Evolutionary conservation across 2,113 vertebrate species (phyloP), one percentile per base, ranked within the genome.

Genomic region (Mesoclemmys tuberculata): DNA sequence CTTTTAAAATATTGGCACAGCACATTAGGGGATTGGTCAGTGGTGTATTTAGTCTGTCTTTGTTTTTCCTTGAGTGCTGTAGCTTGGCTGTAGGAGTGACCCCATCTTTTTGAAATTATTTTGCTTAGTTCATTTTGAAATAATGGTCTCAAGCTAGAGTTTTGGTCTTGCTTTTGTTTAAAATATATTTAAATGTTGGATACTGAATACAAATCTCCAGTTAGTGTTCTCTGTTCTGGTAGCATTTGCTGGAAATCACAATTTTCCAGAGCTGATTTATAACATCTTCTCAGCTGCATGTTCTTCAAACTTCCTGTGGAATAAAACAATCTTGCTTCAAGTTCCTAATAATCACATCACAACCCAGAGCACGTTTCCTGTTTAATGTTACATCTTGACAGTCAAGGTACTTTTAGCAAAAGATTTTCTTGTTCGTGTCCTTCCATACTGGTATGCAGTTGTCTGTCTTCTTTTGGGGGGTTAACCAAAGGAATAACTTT

Each of bases 371-470:
- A 55, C 0, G 0, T 80, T 10, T 18, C 19, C 81, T 1, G 8
- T 89, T 81, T 56, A 79, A 90, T 77, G 21, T n/a, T 64, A 41
- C 8, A 81, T 56, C 1, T 44, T 46, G 77, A 21, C n/a, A 16
- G 3, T 49, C 5, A 90, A 74, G 49, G 51, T 9, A 5, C 0
- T 0, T 52, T 52, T 26, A 77, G 10, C 2, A 77, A 44, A 64
- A 35, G 3, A 11, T 11, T 52, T n/a, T 46, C 22, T 49, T 44
- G 5, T 44, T 80, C 18, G 3, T 84, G 3, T 58, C 2, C 22
- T 3, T 2, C 11, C 10, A 5, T n/a, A 18, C 6, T 44, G 29
- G 1, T 82, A 8, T 80, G n/a, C 0, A 0, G 27, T 51, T 86
- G 31, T 55, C 5, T 90, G 89, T 68, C 1, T 35, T 4, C 19